Evolutionary conservation across 2,113 vertebrate species (phyloP).

Genomic region (Cebidichthys violaceus): DNA sequence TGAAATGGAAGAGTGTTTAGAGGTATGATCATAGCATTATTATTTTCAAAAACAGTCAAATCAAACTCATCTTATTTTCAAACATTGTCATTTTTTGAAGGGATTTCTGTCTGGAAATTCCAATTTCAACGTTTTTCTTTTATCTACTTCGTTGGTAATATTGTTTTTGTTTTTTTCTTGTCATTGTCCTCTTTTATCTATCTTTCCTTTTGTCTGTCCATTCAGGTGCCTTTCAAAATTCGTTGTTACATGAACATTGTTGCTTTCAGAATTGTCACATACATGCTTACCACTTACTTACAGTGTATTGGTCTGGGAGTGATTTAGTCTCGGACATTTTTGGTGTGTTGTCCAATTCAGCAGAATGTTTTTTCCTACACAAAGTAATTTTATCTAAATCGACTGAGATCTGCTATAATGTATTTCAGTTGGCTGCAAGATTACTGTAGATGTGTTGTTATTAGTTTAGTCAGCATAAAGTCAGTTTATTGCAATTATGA

Average conservation of each 20-base stretch:
- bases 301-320: no score
- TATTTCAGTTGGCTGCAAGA: neutral
- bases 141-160: neutral
- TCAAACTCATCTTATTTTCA: neutral
- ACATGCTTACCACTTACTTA: neutral
- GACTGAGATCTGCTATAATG: neutral
- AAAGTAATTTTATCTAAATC: neutral
- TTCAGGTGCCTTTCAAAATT: no score
- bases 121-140: neutral
- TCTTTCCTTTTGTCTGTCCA: fast-evolving
- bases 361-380: neutral
- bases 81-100: no score
- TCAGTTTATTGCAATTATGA: neutral
- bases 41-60: no score
- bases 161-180: no score
- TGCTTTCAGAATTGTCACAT: no score
- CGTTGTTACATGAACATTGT: no score
- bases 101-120: no score
- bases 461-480: neutral
- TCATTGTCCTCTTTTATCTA: neutral
- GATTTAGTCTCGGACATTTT: neutral
- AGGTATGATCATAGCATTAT: constrained; percentile 22
- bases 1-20: neutral
- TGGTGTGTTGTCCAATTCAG: neutral
- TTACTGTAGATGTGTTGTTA: neutral